Evolutionary conservation across 2,888 invertebrate genomes (phyloP).

Genomic region (Philhelius pedissequus): DNA sequence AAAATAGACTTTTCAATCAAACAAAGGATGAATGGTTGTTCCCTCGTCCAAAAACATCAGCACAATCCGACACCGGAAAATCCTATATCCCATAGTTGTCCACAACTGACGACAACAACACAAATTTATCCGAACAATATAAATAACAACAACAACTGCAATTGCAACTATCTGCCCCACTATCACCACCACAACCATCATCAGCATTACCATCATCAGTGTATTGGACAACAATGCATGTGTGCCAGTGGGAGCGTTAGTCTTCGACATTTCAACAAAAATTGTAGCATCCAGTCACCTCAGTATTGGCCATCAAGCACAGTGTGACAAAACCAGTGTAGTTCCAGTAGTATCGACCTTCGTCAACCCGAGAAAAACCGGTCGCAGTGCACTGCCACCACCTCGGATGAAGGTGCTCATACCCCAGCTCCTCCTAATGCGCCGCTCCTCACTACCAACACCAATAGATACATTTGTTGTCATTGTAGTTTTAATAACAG

Average conservation of each 20-base stretch:
- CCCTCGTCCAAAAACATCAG: conserved; percentile 46
- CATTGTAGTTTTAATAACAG: conserved; percentile 77
- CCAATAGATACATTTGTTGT: conserved; percentile 74
- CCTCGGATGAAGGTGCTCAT: conserved; percentile 37
- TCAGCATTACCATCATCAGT: conserved; percentile 38
- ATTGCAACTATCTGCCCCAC: conserved; percentile 22
- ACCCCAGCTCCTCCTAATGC: conserved; percentile 62
- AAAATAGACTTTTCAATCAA: conserved; percentile 59
- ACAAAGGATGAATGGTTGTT: conserved; percentile 63
- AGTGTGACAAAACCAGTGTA: conserved; percentile 68
- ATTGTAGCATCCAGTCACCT: conserved; percentile 63
- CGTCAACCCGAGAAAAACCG: conserved; percentile 58
- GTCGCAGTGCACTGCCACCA: conserved; percentile 50
- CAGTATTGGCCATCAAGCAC: conserved; percentile 68
- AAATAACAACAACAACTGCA: background rate
- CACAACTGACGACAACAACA: conserved; percentile 72
- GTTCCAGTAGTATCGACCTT: conserved; percentile 65
- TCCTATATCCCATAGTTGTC: conserved; percentile 76
- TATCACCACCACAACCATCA: conserved; percentile 36
- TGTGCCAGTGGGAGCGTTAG: conserved; percentile 20
- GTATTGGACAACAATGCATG: conserved; percentile 38
- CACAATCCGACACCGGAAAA: conserved; percentile 58
- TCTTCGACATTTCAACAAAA: conserved; percentile 60
- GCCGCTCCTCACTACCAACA: conserved; percentile 58
- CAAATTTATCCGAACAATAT: conserved; percentile 67